These are phyloP conservation scores for Hippasteria phrygiana DNA, from an alignment of 53 echinoderm and acorn worm species.

Conservation along the genomic window DNA sequence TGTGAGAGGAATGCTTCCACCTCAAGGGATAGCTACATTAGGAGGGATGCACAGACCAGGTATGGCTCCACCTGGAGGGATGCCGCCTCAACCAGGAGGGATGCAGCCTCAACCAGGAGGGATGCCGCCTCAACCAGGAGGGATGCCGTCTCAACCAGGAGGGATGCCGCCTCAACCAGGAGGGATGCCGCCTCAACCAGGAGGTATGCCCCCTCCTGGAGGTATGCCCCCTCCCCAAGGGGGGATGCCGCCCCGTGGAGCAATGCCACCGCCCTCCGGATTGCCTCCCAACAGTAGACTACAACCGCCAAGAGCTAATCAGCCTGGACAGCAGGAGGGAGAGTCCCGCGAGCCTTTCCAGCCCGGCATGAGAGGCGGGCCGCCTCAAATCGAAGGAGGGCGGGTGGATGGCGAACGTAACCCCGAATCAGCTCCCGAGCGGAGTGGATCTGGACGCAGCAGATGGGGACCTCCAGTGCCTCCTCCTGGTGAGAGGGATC, in stretches of 20 bases:
- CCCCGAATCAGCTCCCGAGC: conserved; percentile 33
- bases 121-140: conserved; percentile 55
- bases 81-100: conserved; percentile 44
- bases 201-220: conserved; percentile 65
- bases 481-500: conserved; percentile 20
- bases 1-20: conserved; percentile 55
- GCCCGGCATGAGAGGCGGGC: conserved; percentile 34
- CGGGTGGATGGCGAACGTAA: conserved; percentile 41
- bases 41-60: conserved; percentile 59
- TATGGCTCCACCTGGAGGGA: conserved; percentile 45
- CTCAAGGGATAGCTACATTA: conserved; percentile 50
- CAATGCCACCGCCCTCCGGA: conserved; percentile 62
- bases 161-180: conserved; percentile 63
- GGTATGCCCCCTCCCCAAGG: conserved; percentile 69
- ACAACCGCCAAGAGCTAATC: conserved; percentile 31
- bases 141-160: conserved; percentile 54
- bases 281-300: conserved; percentile 70
- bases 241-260: conserved; percentile 66
- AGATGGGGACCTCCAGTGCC: conserved; percentile 59
- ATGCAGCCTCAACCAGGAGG: conserved; percentile 62
- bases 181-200: conserved; percentile 67
- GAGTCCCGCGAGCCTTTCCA: conserved; percentile 43
- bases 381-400: conserved; percentile 59
- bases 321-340: conserved; percentile 34
- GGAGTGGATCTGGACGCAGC: conserved; percentile 32